phyloP scores from a whole-genome alignment of 2,888 invertebrate genomes.

The Idaea dimidiata region DNA sequence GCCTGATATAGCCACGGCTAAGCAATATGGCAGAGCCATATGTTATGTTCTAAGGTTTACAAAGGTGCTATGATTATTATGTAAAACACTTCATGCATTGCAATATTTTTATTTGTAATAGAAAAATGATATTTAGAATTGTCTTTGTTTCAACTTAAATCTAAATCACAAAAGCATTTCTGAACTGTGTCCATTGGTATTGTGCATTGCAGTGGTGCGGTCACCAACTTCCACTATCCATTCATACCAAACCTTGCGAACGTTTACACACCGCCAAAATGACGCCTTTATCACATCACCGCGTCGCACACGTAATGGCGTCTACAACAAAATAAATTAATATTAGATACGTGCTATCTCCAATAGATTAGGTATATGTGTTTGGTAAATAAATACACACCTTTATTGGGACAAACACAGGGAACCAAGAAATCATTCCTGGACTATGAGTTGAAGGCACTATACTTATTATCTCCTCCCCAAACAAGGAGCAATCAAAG shows the following conservation, averaged over 20 bases:
- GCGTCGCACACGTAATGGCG: slow-evolving; percentile 86
- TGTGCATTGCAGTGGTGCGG: slow-evolving; percentile 57
- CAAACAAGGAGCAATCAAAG: slow-evolving; percentile 94
- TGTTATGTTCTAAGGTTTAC: not conserved
- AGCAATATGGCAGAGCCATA: not conserved
- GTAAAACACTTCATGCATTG: not conserved
- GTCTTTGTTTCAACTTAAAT: slow-evolving; percentile 11
- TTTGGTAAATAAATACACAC: slow-evolving; percentile 58
- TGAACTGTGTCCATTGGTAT: slow-evolving; percentile 64
- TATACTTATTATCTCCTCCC: slow-evolving; percentile 92
- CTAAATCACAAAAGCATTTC: slow-evolving; percentile 69
- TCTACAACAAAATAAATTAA: slow-evolving; percentile 69
- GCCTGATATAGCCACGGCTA: no score
- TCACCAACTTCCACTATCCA: slow-evolving; percentile 84
- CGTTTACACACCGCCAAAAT: slow-evolving; percentile 92
- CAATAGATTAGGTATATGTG: slow-evolving; percentile 1
- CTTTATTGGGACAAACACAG: slow-evolving; percentile 94
- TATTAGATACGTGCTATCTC: slow-evolving; percentile 4
- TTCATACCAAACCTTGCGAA: slow-evolving; percentile 97
- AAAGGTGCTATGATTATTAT: not conserved
- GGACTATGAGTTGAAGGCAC: slow-evolving; percentile 92
- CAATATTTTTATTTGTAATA: not conserved
- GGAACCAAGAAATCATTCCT: slow-evolving; percentile 99
- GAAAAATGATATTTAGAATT: slow-evolving; percentile 12
- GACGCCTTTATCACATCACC: slow-evolving; percentile 88